Evolutionary conservation across 2,113 vertebrate genomes (phyloP).

Genomic region (Antechinus stuartii): DNA sequence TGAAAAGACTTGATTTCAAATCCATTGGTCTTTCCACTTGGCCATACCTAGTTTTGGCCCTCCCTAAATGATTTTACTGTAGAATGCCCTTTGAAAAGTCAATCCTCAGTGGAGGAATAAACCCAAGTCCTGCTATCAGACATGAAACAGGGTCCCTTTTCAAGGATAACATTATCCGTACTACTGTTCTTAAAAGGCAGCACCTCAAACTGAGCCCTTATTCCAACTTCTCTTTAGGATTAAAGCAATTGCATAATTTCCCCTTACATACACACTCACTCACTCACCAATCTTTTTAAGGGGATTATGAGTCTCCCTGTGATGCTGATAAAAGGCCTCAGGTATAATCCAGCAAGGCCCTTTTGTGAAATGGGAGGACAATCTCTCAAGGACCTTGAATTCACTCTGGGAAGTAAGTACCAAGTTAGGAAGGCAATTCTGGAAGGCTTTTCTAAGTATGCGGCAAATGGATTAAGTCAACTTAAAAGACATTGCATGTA

Average conservation of each 20-base stretch:
- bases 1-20: background rate
- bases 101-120: background rate
- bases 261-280: background rate
- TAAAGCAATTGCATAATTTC: background rate
- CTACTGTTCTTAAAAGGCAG: background rate
- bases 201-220: background rate
- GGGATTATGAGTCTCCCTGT: background rate
- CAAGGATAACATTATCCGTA: background rate
- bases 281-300: background rate
- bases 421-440: background rate
- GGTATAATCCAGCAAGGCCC: background rate
- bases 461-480: conserved; percentile 3
- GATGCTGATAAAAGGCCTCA: background rate
- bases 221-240: background rate
- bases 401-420: background rate
- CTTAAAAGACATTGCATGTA: background rate
- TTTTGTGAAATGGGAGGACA: background rate
- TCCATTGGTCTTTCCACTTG: background rate
- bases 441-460: background rate
- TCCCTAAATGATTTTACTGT: background rate
- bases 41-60: background rate
- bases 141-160: background rate
- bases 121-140: background rate
- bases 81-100: background rate
- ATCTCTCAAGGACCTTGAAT: background rate